A percentile compares a stretch with the other conserved stretches of the same genome.
phyloP scores from a whole-genome alignment of 2,797 vertebrate genomes.

The Myripristis murdjan region DNA sequence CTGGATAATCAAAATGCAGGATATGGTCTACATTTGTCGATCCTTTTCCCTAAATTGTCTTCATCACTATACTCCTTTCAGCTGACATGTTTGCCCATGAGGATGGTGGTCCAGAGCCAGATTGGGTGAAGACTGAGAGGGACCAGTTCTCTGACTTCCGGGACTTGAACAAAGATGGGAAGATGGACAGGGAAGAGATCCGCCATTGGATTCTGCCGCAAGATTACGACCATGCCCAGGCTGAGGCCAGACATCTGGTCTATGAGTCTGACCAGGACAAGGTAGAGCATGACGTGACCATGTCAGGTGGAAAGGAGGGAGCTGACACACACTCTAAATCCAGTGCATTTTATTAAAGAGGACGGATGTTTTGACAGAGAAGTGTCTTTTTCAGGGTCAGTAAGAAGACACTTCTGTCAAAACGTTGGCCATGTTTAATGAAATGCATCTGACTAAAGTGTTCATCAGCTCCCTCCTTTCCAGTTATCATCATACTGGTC shows the following conservation, averaged over 20 bases:
- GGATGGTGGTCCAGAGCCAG: constrained; percentile 94
- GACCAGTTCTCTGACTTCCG: constrained; percentile 98
- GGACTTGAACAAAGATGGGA: constrained; percentile 97
- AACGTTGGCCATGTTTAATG: no score
- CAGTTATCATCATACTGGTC: no score
- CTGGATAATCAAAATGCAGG: no score
- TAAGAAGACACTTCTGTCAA: no score
- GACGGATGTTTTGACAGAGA: no score
- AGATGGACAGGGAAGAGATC: constrained; percentile 96
- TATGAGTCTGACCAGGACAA: constrained; percentile 96
- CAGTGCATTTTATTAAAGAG: no score
- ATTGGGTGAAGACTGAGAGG: constrained; percentile 95
- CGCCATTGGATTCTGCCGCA: constrained; percentile 98
- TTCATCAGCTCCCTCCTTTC: no score
- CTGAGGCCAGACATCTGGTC: constrained; percentile 95
- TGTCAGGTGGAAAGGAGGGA: no score
- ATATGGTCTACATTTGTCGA: not conserved
- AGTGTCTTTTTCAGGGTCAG: no score
- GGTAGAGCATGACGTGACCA: constrained; percentile 79
- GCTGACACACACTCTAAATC: no score
- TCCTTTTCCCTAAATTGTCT: not conserved
- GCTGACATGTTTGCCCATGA: constrained; percentile 99
- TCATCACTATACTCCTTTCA: constrained; percentile 60
- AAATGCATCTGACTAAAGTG: no score
- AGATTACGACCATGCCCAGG: constrained; percentile 96